These are phyloP conservation scores for Kryptolebias marmoratus DNA, from an alignment of 2,113 vertebrate species.

Conservation along the genomic window DNA sequence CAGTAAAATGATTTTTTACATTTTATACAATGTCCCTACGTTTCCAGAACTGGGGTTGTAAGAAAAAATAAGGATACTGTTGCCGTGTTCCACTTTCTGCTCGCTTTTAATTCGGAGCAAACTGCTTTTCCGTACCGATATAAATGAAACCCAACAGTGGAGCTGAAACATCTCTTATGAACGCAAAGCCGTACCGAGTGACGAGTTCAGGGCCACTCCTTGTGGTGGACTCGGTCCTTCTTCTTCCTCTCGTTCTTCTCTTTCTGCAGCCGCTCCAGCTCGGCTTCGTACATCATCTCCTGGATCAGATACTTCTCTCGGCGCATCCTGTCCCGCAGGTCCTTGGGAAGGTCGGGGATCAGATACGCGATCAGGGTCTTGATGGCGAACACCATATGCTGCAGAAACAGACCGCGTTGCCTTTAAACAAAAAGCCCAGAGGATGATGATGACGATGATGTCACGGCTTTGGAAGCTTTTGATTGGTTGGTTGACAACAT, in stretches of 20 bases:
- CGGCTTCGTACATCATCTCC: conserved; percentile 99
- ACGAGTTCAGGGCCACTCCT: conserved; percentile 89
- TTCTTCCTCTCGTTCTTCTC: conserved; percentile 89
- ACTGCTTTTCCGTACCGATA: too few species aligned
- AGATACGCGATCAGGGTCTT: conserved; percentile 97
- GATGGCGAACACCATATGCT: conserved; percentile 97
- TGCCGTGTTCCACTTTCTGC: too few species aligned
- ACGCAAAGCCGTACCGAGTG: conserved; percentile 26
- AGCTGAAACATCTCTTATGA: neutral
- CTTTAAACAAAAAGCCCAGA: neutral
- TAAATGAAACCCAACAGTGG: neutral
- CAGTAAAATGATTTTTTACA: too few species aligned
- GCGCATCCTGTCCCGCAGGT: conserved; percentile 94
- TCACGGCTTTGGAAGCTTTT: too few species aligned
- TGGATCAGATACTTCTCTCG: conserved; percentile 97
- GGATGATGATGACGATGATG: too few species aligned
- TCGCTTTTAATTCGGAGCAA: too few species aligned
- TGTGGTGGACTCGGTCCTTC: conserved; percentile 86
- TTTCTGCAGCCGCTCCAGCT: conserved; percentile 91
- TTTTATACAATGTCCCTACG: too few species aligned
- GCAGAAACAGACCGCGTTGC: conserved; percentile 37
- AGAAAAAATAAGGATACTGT: too few species aligned
- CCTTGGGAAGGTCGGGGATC: conserved; percentile 97
- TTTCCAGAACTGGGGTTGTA: too few species aligned
- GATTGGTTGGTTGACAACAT: too few species aligned